Evolutionary conservation across 2,113 vertebrate species (phyloP).

Genomic region (Gymnarchus niloticus): DNA sequence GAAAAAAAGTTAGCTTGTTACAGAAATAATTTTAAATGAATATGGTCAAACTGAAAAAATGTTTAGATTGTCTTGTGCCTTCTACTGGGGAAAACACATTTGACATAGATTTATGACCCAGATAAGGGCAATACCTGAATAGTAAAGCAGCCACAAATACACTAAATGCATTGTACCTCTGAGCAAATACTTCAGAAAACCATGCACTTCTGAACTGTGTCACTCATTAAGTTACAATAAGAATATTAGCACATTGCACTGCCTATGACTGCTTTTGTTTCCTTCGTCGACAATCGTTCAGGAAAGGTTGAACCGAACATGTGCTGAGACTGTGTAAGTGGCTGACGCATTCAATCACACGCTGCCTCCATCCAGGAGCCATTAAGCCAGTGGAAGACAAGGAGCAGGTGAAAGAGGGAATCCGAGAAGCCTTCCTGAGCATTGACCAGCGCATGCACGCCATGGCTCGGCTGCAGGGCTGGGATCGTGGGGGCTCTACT

Average conservation of each 20-base stretch:
- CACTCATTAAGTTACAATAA: neutral
- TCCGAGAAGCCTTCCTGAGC: conserved; percentile 60
- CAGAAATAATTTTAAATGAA: neutral
- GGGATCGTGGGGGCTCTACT: conserved; percentile 68
- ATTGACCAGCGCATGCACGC: conserved; percentile 67
- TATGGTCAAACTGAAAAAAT: neutral
- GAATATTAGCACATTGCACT: neutral
- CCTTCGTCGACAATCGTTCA: neutral
- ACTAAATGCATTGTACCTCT: neutral
- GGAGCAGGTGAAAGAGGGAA: conserved; percentile 59
- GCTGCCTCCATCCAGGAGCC: conserved; percentile 40
- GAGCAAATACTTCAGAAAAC: neutral
- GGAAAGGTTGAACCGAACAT: neutral
- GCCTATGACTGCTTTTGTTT: neutral
- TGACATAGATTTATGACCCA: neutral
- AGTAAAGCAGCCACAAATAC: neutral
- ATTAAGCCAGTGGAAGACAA: conserved; percentile 53
- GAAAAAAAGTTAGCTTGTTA: neutral
- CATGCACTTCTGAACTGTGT: neutral
- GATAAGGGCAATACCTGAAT: neutral
- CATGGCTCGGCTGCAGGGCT: conserved; percentile 51
- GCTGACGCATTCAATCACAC: neutral
- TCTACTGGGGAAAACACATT: neutral
- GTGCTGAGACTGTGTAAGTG: neutral
- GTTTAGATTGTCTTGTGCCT: neutral